Base-by-base conservation (phyloP, 53 echinoderm and acorn worm genomes). In the Henricia sp. region DNA sequence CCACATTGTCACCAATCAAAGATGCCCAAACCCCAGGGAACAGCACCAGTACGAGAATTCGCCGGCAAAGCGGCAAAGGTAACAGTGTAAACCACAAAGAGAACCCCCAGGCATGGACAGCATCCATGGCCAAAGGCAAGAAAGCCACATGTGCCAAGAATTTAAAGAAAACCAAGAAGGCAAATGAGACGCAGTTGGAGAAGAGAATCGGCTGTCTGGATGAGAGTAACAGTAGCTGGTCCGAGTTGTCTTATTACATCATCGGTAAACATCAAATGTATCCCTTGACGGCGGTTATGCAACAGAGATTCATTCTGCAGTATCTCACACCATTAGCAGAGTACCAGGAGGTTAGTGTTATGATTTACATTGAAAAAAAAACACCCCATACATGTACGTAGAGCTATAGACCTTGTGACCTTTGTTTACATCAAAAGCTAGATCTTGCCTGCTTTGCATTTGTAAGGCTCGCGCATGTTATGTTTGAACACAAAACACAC, bases 201-300 rank as follows among this genome's bases (percentile, higher is more conserved):
- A 67, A 72, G 66, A 59, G 56, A 11, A 50, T 66, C 8, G 34
- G 23, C 27, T 86, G 86, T 37, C 89, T 72, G 1, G 96, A 96
- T 19, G 87, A 86, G 58, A 99, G 99, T 65, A 99, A 99, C 91
- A 99, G 94, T 70, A 99, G 94, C 83, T 99, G 99, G 99, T 91
- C 77, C 1, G 94, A 92, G 74, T 68, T 95, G 39, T 90, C 99
- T 0, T 92, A 90, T 62, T 90, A 88, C 40, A 90, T 99, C 53
- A 92, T 99, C 62, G 95, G 99, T 27, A 91, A 94, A 6, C 88
- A 90, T 50, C 90, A 90, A 28, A 99, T 99, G 88, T 87, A 87
- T 53, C 99, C 99, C 0, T 42, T 99, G 67, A 95, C 83, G n/a
- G 56, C 74, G 20, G 66, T 88, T 27, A 95, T 95, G 84, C 92